Evolutionary conservation across 2,113 vertebrate species (phyloP).

Genomic region (Sakesphorus luctuosus): DNA sequence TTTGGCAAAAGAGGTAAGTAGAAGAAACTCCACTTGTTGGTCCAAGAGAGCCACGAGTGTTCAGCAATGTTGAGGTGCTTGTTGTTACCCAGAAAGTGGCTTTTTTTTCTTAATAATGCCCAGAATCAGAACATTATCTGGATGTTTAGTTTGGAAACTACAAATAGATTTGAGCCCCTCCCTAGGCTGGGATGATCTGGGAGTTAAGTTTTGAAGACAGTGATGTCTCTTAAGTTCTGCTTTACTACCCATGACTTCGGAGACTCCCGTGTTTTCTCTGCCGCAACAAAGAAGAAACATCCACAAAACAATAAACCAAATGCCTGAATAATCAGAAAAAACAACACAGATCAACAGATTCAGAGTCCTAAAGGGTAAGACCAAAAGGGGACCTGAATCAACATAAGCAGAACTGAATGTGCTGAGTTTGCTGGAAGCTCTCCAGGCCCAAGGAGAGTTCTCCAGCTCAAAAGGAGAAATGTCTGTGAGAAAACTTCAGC

Average conservation of each 20-base stretch:
- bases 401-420: background rate
- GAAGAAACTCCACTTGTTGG: background rate
- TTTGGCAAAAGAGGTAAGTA: background rate
- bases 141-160: background rate
- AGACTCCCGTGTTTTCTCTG: background rate
- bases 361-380: background rate
- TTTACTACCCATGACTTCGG: background rate
- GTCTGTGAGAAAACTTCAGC: background rate
- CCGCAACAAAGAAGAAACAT: background rate
- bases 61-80: background rate
- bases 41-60: background rate
- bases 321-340: background rate
- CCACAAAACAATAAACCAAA: background rate
- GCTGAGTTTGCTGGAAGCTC: background rate
- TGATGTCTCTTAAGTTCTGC: background rate
- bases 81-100: no score
- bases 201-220: background rate
- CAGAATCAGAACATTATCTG: background rate
- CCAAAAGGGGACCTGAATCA: background rate
- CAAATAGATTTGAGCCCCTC: background rate
- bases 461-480: background rate
- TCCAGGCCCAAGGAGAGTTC: background rate
- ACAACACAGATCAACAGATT: background rate
- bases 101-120: background rate
- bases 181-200: background rate